Conservation (phyloP, 1,140 invertebrate species). For the Danaus plexippus region DNA sequence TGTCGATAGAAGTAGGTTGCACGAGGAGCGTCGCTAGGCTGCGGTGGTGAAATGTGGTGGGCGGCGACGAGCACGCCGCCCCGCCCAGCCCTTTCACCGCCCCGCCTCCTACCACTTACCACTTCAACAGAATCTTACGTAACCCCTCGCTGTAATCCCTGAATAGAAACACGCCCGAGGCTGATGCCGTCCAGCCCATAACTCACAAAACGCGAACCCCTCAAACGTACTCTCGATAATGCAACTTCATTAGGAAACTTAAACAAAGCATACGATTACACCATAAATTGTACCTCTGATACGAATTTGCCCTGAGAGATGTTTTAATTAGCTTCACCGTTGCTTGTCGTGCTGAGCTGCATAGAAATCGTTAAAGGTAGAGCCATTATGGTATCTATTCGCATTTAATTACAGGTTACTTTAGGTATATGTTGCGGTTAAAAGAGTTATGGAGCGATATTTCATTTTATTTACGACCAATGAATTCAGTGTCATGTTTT, state of each 20-base stretch:
- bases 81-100: constrained; percentile 68
- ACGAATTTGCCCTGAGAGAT: constrained; percentile 34
- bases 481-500: too few relatives aligned
- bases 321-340: constrained; percentile 39
- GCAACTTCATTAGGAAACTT: constrained; percentile 42
- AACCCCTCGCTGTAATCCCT: constrained; percentile 41
- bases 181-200: constrained; percentile 33
- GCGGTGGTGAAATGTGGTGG: constrained; percentile 66
- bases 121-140: constrained; percentile 45
- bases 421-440: too few relatives aligned
- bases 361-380: constrained; percentile 8
- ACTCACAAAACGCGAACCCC: constrained; percentile 16
- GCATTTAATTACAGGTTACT: too few relatives aligned
- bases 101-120: constrained; percentile 54
- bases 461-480: too few relatives aligned
- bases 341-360: constrained; percentile 17
- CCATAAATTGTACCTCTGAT: constrained; percentile 31
- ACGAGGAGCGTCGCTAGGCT: constrained; percentile 44
- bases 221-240: constrained; percentile 23
- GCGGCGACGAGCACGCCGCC: constrained; percentile 60
- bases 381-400: background rate
- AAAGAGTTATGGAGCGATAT: too few relatives aligned
- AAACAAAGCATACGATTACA: constrained; percentile 34
- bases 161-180: constrained; percentile 44
- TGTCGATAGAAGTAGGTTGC: constrained; percentile 61